Evolutionary conservation across 2,888 invertebrate genomes (phyloP), one percentile per base, ranked within the genome.

Genomic region (Tipula helvola): DNA sequence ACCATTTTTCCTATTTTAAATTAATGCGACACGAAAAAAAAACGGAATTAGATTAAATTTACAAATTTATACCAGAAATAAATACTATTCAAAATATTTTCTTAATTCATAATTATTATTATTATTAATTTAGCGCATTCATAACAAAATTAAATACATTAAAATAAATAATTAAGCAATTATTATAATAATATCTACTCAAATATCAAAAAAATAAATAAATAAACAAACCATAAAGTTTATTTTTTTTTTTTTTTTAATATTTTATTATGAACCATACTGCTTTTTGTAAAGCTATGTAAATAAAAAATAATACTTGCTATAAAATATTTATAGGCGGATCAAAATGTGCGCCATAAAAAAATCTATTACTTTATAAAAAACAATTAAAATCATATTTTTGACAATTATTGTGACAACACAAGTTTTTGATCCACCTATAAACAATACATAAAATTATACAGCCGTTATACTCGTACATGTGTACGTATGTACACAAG

Each of bases 1-100:
- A 88, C 96, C 96, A 91, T 96, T 96, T 92, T 95, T 95, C 94
- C 96, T 95, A 87, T 85, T 84, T 86, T 8, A 5, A 8, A 44
- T 44, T 44, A 44, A 44, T 44, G 52, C 52, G 52, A 44, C 44
- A 44, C 44, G 44, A 44, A 44, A 52, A 52, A n/a, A 52, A 52
- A 84, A 83, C 28, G 2, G 2, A 28, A 28, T 28, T 1, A 84
- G 2, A 16, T 71, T 71, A 16, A 16, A 16, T 71, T 71, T 71
- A 71, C 1, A 28, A 28, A 71, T 28, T 8, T 71, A 8, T 28
- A 28, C 71, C 71, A 71, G 1, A 71, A 18, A 71, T 39, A 39
- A 28, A 18, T 71, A 10, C n/a, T 52, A 16, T 52, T 28, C 28
- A 28, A 28, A 28, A 28, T 7, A 5, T 57, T 57, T 18, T 18